Percentiles rank a stretch among this genome's conserved stretches.
Evolutionary conservation across 2,797 vertebrate species (phyloP).

Genomic region (Mormyrus hasselquistii): DNA sequence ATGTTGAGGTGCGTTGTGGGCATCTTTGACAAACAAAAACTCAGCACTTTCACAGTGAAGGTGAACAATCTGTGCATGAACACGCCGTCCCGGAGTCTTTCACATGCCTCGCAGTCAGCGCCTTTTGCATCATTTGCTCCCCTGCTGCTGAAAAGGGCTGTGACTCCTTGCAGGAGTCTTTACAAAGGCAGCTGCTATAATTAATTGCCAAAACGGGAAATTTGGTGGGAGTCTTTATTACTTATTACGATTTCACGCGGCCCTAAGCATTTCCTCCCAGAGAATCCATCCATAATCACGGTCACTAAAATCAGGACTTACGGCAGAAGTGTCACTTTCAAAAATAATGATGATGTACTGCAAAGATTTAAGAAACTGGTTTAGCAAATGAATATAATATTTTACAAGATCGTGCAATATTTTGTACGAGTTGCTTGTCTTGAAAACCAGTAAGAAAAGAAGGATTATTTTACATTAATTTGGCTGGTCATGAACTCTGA

Average conservation of each 20-base stretch:
- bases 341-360: background rate
- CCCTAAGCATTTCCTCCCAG: background rate
- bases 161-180: background rate
- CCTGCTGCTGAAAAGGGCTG: background rate
- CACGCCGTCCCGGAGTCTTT: background rate
- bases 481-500: background rate
- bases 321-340: background rate
- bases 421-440: background rate
- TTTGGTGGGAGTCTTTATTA: background rate
- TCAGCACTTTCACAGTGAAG: conserved; percentile 27
- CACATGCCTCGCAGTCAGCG: background rate
- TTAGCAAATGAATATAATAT: background rate
- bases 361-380: background rate
- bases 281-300: background rate
- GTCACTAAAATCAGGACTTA: background rate
- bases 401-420: background rate
- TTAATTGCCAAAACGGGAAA: background rate
- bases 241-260: background rate
- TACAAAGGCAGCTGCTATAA: background rate
- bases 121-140: background rate
- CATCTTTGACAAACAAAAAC: conserved; percentile 35
- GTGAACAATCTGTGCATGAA: background rate
- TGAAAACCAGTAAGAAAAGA: background rate
- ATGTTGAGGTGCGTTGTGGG: background rate
- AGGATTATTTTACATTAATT: background rate